These are phyloP conservation scores for Notamacropus eugenii DNA, from an alignment of 2,797 vertebrate species.

Conservation along the genomic window DNA sequence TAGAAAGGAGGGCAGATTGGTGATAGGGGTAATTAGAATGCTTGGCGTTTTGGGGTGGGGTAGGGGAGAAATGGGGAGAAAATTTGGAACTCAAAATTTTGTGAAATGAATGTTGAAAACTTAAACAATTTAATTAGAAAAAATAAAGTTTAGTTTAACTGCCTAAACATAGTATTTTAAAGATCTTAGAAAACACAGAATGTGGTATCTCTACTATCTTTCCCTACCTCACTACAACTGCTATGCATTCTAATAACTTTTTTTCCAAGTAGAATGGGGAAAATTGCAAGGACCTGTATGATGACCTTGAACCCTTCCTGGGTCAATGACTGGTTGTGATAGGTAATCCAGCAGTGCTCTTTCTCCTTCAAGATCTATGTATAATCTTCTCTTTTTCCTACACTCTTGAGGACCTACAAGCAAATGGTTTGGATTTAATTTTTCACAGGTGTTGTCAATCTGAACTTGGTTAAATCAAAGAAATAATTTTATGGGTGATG, in stretches of 20 bases:
- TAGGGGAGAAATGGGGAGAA: too few relatives aligned
- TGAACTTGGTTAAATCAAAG: constrained; percentile 30
- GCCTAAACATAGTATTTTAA: constrained; percentile 8
- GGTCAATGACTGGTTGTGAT: not conserved
- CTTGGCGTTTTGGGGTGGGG: too few relatives aligned
- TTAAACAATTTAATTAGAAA: too few relatives aligned
- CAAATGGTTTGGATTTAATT: not conserved
- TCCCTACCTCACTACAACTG: not conserved
- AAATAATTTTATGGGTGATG: constrained; percentile 15
- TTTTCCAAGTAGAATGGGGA: constrained; percentile 14
- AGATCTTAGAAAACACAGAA: constrained; percentile 38
- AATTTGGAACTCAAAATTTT: too few relatives aligned
- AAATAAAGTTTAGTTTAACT: not conserved
- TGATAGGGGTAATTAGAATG: too few relatives aligned
- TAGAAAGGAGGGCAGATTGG: too few relatives aligned
- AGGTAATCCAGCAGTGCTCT: not conserved
- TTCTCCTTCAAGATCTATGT: not conserved
- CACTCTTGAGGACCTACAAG: not conserved
- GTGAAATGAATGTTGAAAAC: too few relatives aligned
- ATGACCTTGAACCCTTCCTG: not conserved
- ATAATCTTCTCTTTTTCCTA: not conserved
- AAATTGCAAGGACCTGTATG: constrained; percentile 28
- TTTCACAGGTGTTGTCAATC: constrained; percentile 12
- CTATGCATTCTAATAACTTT: not conserved
- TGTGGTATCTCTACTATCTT: not conserved